These are phyloP conservation scores for Drosophila repleta DNA, from an alignment of 1,140 invertebrate species.

Conservation along the genomic window DNA sequence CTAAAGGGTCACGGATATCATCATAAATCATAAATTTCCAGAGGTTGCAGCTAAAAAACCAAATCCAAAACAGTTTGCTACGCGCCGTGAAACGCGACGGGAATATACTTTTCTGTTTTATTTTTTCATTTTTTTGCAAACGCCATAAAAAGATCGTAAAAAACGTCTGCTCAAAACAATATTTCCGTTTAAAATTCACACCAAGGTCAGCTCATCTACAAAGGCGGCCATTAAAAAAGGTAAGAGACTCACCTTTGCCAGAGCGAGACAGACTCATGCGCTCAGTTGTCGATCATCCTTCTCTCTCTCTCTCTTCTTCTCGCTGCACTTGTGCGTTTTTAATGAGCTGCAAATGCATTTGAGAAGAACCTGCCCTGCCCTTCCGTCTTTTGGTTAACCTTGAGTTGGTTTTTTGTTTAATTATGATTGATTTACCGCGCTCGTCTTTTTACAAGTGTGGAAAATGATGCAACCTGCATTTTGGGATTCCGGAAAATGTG, in stretches of 20 bases:
- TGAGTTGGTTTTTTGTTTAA: constrained; percentile 62
- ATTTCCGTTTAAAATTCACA: constrained; percentile 70
- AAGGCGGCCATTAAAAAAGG: constrained; percentile 69
- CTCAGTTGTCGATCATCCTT: constrained; percentile 15
- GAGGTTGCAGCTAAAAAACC: constrained; percentile 69
- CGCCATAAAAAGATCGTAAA: constrained; percentile 62
- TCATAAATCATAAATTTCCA: constrained; percentile 82
- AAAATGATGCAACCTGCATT: constrained; percentile 56
- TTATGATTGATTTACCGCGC: constrained; percentile 61
- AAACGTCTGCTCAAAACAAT: constrained; percentile 50
- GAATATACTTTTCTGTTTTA: constrained; percentile 19
- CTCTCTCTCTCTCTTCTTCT: not conserved
- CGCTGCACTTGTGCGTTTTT: constrained; percentile 70
- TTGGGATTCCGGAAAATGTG: constrained; percentile 2
- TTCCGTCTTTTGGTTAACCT: constrained; percentile 24
- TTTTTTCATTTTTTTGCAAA: constrained; percentile 28
- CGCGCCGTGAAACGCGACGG: constrained; percentile 57
- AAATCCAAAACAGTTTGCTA: constrained; percentile 72
- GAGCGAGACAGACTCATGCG: constrained; percentile 14
- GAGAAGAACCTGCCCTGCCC: constrained; percentile 14
- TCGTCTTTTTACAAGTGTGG: constrained; percentile 46
- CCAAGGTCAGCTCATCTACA: constrained; percentile 61
- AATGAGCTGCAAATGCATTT: constrained; percentile 46
- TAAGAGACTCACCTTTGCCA: constrained; percentile 27
- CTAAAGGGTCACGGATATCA: constrained; percentile 74